Conservation (phyloP, 2,888 invertebrate genomes). For the Drosophila stalkeri region DNA sequence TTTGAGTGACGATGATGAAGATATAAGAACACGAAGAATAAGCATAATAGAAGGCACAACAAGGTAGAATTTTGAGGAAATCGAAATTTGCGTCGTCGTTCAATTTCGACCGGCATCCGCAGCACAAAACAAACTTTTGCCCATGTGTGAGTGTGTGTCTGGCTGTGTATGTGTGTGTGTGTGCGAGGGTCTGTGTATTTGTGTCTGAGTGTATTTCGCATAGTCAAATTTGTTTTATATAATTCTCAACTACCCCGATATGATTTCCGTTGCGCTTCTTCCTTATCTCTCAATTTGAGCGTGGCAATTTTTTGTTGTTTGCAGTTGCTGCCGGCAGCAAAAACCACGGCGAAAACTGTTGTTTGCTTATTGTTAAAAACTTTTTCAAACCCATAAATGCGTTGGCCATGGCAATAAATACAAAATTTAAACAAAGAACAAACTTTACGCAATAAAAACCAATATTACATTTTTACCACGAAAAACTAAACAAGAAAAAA, state of each 20-base stretch:
- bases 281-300: constrained; percentile 72
- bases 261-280: constrained; percentile 68
- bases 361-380: constrained; percentile 55
- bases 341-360: constrained; percentile 26
- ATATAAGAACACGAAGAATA: constrained; percentile 55
- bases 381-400: constrained; percentile 48
- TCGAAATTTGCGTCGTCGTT: constrained; percentile 79
- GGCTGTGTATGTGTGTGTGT: constrained; percentile 18
- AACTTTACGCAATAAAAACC: constrained; percentile 53
- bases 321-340: constrained; percentile 10
- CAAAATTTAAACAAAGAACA: constrained; percentile 52
- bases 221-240: constrained; percentile 75
- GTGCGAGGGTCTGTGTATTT: constrained; percentile 24
- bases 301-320: constrained; percentile 35
- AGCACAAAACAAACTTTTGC: constrained; percentile 57
- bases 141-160: constrained; percentile 36
- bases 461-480: constrained; percentile 40
- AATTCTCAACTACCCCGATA: constrained; percentile 75
- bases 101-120: constrained; percentile 71
- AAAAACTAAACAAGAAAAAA: constrained; percentile 6
- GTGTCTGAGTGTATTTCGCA: constrained; percentile 51
- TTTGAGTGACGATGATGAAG: constrained; percentile 54
- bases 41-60: constrained; percentile 73
- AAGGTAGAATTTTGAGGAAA: constrained; percentile 79
- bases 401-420: constrained; percentile 59